These are phyloP conservation scores for Drymonia ruficornis DNA, from an alignment of 2,888 invertebrate species.

Conservation along the genomic window DNA sequence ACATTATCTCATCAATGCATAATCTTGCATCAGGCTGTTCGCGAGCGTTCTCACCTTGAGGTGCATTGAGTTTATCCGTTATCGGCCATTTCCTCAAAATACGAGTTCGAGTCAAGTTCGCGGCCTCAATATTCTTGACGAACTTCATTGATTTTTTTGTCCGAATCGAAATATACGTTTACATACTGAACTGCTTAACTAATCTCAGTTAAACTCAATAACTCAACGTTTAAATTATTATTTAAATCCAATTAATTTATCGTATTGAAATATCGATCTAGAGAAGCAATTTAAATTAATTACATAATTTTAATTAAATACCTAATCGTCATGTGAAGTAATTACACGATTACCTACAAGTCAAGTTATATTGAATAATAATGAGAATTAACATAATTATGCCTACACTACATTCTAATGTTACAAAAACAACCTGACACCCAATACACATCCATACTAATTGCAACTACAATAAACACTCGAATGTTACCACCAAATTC, in stretches of 20 bases:
- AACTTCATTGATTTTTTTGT: neutral
- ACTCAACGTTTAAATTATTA: no score
- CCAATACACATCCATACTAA: slow-evolving; percentile 21
- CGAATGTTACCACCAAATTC: slow-evolving; percentile 17
- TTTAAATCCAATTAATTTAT: no score
- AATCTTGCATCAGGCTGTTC: neutral
- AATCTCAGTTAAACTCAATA: neutral
- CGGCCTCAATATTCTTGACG: neutral
- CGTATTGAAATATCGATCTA: no score
- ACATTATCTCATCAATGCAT: neutral
- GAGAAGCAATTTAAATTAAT: no score
- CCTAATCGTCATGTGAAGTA: neutral
- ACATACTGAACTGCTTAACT: neutral
- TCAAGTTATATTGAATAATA: neutral
- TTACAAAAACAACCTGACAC: slow-evolving; percentile 27
- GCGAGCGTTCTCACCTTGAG: slow-evolving; percentile 2
- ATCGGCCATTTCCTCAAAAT: slow-evolving; percentile 6
- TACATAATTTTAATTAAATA: no score
- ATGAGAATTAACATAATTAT: neutral
- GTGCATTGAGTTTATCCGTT: neutral
- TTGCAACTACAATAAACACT: slow-evolving; percentile 30
- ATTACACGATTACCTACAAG: neutral
- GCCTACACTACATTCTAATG: neutral
- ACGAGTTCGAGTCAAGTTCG: slow-evolving; percentile 2
- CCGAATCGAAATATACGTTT: no score